phyloP scores from a whole-genome alignment of 2,113 vertebrate genomes.

The Verasper variegatus region DNA sequence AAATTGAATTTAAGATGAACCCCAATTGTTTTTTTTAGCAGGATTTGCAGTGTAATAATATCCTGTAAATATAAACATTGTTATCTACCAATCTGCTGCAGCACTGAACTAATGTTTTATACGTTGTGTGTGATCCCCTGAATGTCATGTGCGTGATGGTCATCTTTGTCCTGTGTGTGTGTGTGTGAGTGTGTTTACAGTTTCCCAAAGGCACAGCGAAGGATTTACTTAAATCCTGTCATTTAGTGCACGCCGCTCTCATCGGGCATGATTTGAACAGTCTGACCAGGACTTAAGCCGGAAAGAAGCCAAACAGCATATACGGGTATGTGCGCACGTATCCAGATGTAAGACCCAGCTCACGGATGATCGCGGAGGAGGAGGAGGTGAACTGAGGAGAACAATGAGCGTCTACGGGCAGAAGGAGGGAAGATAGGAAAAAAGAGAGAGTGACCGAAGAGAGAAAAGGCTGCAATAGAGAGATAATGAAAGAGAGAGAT shows the following conservation, averaged over 20 bases:
- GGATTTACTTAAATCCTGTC: constrained; percentile 71
- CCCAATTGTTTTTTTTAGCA: too few species aligned
- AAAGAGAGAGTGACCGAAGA: neutral
- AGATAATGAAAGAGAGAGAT: constrained; percentile 30
- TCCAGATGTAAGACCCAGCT: constrained; percentile 34
- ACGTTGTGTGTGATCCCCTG: neutral
- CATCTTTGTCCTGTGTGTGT: constrained; percentile 36
- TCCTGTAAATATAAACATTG: neutral
- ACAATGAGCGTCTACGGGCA: neutral
- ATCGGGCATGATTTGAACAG: constrained; percentile 60
- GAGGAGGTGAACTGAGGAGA: constrained; percentile 14
- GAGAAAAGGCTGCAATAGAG: neutral
- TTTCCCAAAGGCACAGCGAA: constrained; percentile 55
- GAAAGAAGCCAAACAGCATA: constrained; percentile 42
- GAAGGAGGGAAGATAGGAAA: neutral
- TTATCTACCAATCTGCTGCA: neutral
- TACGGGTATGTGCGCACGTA: neutral
- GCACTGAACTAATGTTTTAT: constrained; percentile 22
- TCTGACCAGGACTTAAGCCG: constrained; percentile 53
- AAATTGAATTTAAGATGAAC: too few species aligned
- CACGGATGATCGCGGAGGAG: constrained; percentile 7
- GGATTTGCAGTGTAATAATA: neutral
- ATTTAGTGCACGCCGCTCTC: constrained; percentile 58
- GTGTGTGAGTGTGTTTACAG: neutral
- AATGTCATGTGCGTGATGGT: constrained; percentile 22